Evolutionary conservation across 2,888 invertebrate species (phyloP).

Genomic region (Trimorus sp.): DNA sequence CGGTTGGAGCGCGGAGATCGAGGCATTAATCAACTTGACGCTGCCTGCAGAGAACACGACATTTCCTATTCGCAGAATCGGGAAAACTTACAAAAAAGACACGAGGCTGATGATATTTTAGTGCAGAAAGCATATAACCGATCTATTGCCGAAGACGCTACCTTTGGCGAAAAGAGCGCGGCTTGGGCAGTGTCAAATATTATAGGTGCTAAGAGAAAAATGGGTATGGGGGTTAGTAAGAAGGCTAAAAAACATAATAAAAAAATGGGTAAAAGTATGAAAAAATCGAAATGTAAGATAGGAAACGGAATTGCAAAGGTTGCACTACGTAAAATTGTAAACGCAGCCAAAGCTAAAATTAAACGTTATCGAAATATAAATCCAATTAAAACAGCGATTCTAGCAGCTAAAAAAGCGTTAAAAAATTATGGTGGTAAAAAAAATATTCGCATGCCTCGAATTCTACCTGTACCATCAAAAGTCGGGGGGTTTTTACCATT

Average conservation of each 20-base stretch:
- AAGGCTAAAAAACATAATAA: neutral
- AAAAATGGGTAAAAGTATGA: neutral
- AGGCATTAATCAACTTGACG: constrained; percentile 70
- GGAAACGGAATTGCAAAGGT: no score
- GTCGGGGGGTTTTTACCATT: constrained; percentile 68
- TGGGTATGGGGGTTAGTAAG: constrained; percentile 36
- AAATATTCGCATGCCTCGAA: constrained; percentile 23
- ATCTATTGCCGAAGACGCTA: constrained; percentile 69
- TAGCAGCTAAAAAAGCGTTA: constrained; percentile 9
- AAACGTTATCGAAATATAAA: neutral
- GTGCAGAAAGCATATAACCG: constrained; percentile 73
- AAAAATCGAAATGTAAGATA: neutral
- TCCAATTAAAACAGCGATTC: constrained; percentile 17
- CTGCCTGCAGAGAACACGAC: constrained; percentile 66
- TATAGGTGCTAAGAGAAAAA: no score
- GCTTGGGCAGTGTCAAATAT: constrained; percentile 32
- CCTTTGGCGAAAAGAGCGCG: constrained; percentile 39
- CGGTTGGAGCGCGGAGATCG: constrained; percentile 69
- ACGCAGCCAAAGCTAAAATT: constrained; percentile 26
- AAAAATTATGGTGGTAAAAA: constrained; percentile 17
- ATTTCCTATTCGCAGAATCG: constrained; percentile 65
- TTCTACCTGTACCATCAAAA: constrained; percentile 34
- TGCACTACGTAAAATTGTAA: no score
- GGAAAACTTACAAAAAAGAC: constrained; percentile 64
- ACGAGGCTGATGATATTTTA: constrained; percentile 75